Percentiles rank a stretch among this genome's conserved stretches.
These are phyloP conservation scores for Callochromis pleurospilus DNA, from an alignment of 2,113 vertebrate species.

Conservation along the genomic window DNA sequence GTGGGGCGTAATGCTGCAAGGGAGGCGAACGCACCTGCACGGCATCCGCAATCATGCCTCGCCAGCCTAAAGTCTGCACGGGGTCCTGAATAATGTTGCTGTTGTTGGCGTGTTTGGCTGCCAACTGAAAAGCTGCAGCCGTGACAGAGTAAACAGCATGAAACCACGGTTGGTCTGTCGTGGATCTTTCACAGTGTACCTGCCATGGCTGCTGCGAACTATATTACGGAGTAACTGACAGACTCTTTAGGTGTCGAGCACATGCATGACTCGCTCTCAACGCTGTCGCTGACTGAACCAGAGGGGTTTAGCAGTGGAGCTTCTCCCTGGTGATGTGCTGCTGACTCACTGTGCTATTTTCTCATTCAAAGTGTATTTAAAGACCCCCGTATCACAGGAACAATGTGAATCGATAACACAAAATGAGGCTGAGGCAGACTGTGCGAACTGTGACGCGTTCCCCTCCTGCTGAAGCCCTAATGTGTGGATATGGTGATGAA, in stretches of 20 bases:
- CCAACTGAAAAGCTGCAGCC: background rate
- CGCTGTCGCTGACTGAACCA: background rate
- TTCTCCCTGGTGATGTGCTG: background rate
- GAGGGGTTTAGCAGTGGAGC: background rate
- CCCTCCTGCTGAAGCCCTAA: background rate
- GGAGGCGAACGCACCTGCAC: background rate
- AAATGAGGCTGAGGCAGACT: background rate
- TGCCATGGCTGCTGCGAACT: background rate
- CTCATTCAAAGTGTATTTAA: background rate
- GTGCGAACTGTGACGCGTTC: background rate
- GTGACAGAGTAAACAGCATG: background rate
- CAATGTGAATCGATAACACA: background rate
- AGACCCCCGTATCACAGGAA: background rate
- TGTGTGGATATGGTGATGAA: background rate
- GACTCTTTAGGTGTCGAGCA: background rate
- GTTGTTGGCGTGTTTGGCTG: background rate
- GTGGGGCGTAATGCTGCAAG: background rate
- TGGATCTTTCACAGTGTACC: background rate
- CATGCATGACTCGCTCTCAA: background rate
- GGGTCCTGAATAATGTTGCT: background rate
- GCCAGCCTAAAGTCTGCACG: background rate
- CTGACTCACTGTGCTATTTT: background rate
- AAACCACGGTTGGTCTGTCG: background rate
- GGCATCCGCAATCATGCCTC: background rate
- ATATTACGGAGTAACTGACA: background rate